These are phyloP conservation scores for Temnothorax rugatulus DNA, from an alignment of 2,888 invertebrate species.

Conservation along the genomic window DNA sequence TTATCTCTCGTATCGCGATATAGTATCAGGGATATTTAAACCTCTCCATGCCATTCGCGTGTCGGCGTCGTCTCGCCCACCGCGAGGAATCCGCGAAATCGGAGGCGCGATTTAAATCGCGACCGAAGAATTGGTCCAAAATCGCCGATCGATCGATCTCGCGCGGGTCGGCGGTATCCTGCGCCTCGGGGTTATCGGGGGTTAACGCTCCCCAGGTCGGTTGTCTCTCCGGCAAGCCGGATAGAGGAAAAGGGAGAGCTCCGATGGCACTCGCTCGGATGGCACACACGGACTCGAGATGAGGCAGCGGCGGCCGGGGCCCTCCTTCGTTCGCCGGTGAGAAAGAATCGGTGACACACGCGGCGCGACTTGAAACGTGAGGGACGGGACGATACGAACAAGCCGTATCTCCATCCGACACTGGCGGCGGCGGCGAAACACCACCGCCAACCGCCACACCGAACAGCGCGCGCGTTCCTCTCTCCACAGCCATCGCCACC, in stretches of 20 bases:
- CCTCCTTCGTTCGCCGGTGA: not conserved
- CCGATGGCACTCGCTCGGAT: not conserved
- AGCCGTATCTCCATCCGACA: conserved; percentile 75
- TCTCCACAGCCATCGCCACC: conserved; percentile 58
- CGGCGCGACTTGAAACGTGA: not conserved
- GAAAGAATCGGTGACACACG: not conserved
- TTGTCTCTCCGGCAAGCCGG: not conserved
- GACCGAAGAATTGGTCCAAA: not conserved
- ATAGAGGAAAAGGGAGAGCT: not conserved
- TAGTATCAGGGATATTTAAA: not conserved
- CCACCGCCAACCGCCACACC: conserved; percentile 50
- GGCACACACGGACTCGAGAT: not conserved
- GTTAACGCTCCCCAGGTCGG: conserved; percentile 51
- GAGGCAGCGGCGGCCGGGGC: not conserved
- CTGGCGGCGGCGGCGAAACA: conserved; percentile 69
- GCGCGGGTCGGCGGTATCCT: conserved; percentile 18
- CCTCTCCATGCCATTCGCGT: not conserved
- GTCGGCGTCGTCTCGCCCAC: not conserved
- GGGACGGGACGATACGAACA: conserved; percentile 64
- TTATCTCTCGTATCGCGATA: too few relatives aligned
- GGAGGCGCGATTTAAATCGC: not conserved
- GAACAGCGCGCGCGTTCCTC: conserved; percentile 57
- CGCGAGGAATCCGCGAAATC: not conserved
- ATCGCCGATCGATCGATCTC: conserved; percentile 38
- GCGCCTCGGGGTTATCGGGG: conserved; percentile 36